phyloP scores from a whole-genome alignment of 2,797 vertebrate species.

The Neosilurus hyrtlii region DNA sequence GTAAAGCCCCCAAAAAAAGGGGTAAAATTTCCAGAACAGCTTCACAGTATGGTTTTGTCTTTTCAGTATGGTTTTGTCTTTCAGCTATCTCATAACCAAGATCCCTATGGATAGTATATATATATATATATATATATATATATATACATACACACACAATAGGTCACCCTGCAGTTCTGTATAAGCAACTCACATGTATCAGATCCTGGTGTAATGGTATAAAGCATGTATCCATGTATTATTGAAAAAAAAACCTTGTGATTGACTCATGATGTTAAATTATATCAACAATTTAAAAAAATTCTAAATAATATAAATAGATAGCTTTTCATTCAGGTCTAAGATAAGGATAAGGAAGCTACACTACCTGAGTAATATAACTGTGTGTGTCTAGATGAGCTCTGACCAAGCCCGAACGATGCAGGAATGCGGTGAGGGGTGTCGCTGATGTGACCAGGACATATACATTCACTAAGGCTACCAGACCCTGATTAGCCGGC shows the following conservation, averaged over 20 bases:
- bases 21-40: background rate
- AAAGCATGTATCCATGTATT: too few relatives aligned
- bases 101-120: background rate
- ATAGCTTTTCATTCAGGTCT: background rate
- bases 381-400: constrained; percentile 71
- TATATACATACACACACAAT: too few relatives aligned
- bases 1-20: background rate
- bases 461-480: constrained; percentile 82
- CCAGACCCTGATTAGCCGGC: constrained; percentile 67
- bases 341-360: background rate
- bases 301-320: background rate
- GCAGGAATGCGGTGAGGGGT: constrained; percentile 86
- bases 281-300: background rate
- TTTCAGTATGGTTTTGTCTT: background rate
- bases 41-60: background rate
- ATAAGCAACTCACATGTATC: background rate
- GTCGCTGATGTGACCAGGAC: constrained; percentile 85
- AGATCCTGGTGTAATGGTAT: too few relatives aligned
- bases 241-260: too few relatives aligned
- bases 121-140: too few relatives aligned
- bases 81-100: background rate
- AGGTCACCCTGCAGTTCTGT: background rate
- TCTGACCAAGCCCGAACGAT: constrained; percentile 76
- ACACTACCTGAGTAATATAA: constrained; percentile 76
- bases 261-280: too few relatives aligned